A percentile compares a stretch with the other conserved stretches of the same genome.
These are phyloP conservation scores for Alosa alosa DNA, from an alignment of 2,113 vertebrate genomes.

Conservation along the genomic window DNA sequence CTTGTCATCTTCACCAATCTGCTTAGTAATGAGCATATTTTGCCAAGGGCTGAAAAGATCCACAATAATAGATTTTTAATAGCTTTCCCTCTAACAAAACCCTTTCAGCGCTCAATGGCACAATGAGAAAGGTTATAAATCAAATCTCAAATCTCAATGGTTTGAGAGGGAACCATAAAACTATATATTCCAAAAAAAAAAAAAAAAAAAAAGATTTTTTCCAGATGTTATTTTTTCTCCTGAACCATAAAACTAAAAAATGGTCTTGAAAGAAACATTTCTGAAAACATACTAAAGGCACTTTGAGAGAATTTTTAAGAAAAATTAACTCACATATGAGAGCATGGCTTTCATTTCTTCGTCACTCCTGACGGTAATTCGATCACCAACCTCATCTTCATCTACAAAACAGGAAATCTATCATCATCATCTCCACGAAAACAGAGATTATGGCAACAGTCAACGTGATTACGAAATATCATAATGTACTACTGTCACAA, in stretches of 20 bases:
- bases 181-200: not conserved
- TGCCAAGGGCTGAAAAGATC: slow-evolving; percentile 55
- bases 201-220: not conserved
- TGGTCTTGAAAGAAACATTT: not conserved
- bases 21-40: slow-evolving; percentile 55
- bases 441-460: not conserved
- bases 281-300: not conserved
- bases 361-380: slow-evolving; percentile 96
- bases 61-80: slow-evolving; percentile 58
- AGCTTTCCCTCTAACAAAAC: slow-evolving; percentile 54
- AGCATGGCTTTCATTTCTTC: slow-evolving; percentile 99
- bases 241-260: no score
- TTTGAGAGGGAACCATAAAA: slow-evolving; percentile 48
- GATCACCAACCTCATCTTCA: slow-evolving; percentile 98
- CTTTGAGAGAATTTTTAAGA: not conserved
- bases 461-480: not conserved
- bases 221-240: slow-evolving; percentile 7
- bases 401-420: slow-evolving; percentile 68
- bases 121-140: slow-evolving; percentile 48
- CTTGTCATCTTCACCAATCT: slow-evolving; percentile 56
- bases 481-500: not conserved
- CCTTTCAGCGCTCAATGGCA: slow-evolving; percentile 45
- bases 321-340: slow-evolving; percentile 83
- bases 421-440: not conserved
- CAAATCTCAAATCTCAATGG: slow-evolving; percentile 33